Evolutionary conservation across 1,140 invertebrate species (phyloP).

Genomic region (Papilio helenus): DNA sequence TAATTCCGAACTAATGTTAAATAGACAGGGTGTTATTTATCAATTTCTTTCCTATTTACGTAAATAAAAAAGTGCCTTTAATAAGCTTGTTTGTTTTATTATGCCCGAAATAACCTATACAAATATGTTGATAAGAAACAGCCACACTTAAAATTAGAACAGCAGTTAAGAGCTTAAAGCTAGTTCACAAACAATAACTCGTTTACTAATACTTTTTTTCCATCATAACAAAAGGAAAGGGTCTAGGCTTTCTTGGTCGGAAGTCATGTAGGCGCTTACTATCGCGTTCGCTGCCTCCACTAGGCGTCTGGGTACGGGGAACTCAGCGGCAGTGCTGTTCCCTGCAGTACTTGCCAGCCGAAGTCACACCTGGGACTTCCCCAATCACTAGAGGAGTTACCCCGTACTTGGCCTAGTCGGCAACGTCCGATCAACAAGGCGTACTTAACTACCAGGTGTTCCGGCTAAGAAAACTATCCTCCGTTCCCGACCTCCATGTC

Average conservation of each 20-base stretch:
- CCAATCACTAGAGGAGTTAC: neutral
- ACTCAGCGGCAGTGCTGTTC: neutral
- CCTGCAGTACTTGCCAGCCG: neutral
- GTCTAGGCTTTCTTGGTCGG: neutral
- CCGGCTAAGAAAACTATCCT: conserved; percentile 5
- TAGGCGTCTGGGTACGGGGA: neutral
- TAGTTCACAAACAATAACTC: conserved; percentile 50
- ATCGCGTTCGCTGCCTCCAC: conserved; percentile 5
- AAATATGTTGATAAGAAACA: neutral
- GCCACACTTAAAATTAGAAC: neutral
- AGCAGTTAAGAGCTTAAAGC: conserved; percentile 41
- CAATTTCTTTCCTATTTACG: no score
- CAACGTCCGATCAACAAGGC: conserved; percentile 1
- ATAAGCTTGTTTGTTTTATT: neutral
- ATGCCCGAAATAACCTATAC: neutral
- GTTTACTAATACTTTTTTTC: neutral
- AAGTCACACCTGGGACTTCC: conserved; percentile 14
- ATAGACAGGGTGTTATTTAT: no score
- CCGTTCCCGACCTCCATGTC: conserved; percentile 16
- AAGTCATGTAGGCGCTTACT: conserved; percentile 5
- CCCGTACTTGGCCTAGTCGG: neutral
- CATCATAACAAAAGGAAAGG: neutral
- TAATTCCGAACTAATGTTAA: no score
- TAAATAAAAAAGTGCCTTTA: no score
- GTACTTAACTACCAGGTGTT: neutral